phyloP scores from a whole-genome alignment of 2,888 invertebrate species.

The Drosophila phalerata region DNA sequence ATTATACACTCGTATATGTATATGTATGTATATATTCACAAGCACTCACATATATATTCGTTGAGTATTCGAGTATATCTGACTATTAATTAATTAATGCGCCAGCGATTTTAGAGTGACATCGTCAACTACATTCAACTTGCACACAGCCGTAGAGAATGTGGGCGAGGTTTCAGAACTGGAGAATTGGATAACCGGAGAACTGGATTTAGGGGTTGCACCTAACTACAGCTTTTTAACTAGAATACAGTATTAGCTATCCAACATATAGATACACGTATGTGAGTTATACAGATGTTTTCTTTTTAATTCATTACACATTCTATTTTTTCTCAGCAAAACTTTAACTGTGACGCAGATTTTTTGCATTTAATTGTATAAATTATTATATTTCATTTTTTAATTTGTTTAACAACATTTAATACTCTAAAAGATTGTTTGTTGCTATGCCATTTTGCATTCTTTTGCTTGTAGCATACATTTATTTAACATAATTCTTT shows the following conservation, averaged over 20 bases:
- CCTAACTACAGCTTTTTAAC: background rate
- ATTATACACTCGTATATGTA: constrained; percentile 9
- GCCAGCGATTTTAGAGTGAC: constrained; percentile 50
- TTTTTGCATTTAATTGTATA: background rate
- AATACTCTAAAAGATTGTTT: background rate
- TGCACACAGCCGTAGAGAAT: constrained; percentile 9
- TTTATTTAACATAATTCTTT: no score
- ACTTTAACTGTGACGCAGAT: background rate
- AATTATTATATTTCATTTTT: background rate
- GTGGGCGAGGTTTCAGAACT: constrained; percentile 11
- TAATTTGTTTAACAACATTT: background rate
- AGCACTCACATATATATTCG: constrained; percentile 25
- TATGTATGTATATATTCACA: constrained; percentile 1
- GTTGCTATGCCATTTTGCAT: background rate
- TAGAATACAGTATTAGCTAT: background rate
- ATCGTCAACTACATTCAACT: constrained; percentile 25
- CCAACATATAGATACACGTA: background rate
- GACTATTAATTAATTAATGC: constrained; percentile 72
- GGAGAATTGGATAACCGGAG: constrained; percentile 17
- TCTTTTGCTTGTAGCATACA: background rate
- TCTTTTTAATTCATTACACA: background rate
- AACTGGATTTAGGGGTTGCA: constrained; percentile 19
- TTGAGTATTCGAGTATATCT: constrained; percentile 25
- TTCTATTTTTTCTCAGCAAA: background rate
- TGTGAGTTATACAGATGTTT: background rate